Conservation (phyloP, 2,888 invertebrate genomes). For the Cistogaster globosa region DNA sequence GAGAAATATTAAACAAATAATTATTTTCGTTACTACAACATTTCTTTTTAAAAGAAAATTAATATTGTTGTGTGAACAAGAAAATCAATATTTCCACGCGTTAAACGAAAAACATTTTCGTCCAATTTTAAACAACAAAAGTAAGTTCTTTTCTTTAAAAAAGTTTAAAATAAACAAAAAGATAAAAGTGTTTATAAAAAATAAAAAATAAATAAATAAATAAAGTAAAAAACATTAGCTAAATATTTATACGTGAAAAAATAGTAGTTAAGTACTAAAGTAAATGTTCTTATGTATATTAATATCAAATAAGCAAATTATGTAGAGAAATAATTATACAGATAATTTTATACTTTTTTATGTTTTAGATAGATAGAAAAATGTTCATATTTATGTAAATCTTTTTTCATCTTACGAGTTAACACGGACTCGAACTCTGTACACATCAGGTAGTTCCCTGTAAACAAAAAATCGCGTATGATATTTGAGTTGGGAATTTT, state of each 20-base stretch:
- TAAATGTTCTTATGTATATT: slow-evolving; percentile 40
- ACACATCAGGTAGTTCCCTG: slow-evolving; percentile 89
- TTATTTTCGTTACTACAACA: slow-evolving; percentile 47
- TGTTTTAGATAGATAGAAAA: slow-evolving; percentile 75
- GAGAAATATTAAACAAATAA: slow-evolving; percentile 2
- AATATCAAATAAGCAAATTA: slow-evolving; percentile 49
- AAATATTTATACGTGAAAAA: slow-evolving; percentile 47
- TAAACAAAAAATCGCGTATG: slow-evolving; percentile 83
- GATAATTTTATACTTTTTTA: slow-evolving; percentile 60
- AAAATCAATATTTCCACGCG: background rate
- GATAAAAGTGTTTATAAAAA: background rate
- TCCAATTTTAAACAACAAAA: background rate
- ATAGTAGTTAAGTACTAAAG: slow-evolving; percentile 37
- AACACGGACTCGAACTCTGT: slow-evolving; percentile 93
- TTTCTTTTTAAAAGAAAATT: slow-evolving; percentile 26
- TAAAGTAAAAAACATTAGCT: slow-evolving; percentile 37
- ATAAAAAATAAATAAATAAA: slow-evolving; percentile 8
- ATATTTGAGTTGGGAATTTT: slow-evolving; percentile 75
- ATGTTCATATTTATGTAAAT: slow-evolving; percentile 74
- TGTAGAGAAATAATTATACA: slow-evolving; percentile 63
- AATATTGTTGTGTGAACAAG: background rate
- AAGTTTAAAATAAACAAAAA: slow-evolving; percentile 20
- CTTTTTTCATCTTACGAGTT: slow-evolving; percentile 88
- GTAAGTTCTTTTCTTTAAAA: background rate
- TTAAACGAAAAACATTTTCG: slow-evolving; percentile 1